Evolutionary conservation across 2,797 vertebrate species (phyloP).

Genomic region (Rhynchonycteris naso): DNA sequence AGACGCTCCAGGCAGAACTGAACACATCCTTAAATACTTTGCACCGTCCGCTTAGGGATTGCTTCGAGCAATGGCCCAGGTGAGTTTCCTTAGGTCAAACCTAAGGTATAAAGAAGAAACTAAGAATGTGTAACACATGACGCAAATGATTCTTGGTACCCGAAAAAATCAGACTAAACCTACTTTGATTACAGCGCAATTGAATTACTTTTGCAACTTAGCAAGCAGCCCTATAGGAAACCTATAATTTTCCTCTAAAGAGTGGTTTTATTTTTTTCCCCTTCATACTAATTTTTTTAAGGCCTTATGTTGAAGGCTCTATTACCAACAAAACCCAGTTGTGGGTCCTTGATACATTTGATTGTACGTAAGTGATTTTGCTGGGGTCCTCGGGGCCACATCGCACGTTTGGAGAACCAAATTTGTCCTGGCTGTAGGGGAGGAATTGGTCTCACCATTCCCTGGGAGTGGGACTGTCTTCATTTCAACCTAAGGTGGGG

Average conservation of each 20-base stretch:
- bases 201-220: conserved; percentile 71
- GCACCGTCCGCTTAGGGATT: conserved; percentile 91
- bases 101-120: conserved; percentile 85
- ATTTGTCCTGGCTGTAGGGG: not conserved
- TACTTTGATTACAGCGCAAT: conserved; percentile 48
- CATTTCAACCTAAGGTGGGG: conserved; percentile 26
- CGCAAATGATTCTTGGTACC: conserved; percentile 79
- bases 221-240: conserved; percentile 50
- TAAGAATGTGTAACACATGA: conserved; percentile 88
- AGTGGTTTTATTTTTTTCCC: conserved; percentile 25
- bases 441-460: not conserved
- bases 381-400: conserved; percentile 29
- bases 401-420: not conserved
- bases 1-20: conserved; percentile 93
- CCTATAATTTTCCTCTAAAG: conserved; percentile 58
- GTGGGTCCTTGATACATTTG: not conserved
- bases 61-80: conserved; percentile 94
- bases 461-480: not conserved
- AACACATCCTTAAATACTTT: conserved; percentile 95
- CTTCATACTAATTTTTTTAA: conserved; percentile 71
- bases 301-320: conserved; percentile 59
- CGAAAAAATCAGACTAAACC: conserved; percentile 53
- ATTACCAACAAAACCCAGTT: conserved; percentile 75
- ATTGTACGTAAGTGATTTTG: not conserved
- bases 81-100: conserved; percentile 86